phyloP scores from a whole-genome alignment of 2,113 vertebrate genomes.

The Gracilinanus agilis region DNA sequence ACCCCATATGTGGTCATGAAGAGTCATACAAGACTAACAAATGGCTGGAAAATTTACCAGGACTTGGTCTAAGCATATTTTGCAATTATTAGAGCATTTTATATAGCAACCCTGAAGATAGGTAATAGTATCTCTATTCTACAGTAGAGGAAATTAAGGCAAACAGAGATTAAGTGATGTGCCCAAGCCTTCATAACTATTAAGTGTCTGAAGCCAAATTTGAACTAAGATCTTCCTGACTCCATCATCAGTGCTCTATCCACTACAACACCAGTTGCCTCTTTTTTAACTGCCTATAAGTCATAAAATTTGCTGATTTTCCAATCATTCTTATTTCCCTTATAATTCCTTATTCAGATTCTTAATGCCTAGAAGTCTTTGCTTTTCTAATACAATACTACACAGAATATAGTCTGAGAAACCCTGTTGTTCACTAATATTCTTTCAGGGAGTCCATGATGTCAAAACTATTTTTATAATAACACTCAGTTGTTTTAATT shows the following conservation, averaged over 20 bases:
- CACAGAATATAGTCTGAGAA: not conserved
- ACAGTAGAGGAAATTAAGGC: not conserved
- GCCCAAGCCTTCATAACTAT: not conserved
- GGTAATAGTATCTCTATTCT: not conserved
- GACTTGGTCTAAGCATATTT: not conserved
- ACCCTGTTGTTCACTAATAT: not conserved
- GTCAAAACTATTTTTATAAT: not conserved
- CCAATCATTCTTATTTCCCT: not conserved
- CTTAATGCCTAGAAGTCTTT: not conserved
- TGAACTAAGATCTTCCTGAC: not conserved
- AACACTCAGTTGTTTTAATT: not conserved
- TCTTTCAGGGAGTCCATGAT: not conserved
- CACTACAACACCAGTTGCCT: not conserved
- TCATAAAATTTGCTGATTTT: not conserved
- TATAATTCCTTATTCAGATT: not conserved
- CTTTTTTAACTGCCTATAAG: not conserved
- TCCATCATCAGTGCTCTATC: not conserved
- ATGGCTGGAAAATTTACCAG: not conserved
- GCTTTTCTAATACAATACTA: not conserved
- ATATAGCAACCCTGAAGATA: not conserved
- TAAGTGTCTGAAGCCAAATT: not conserved
- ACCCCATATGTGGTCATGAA: too few relatives aligned
- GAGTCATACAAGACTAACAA: too few relatives aligned
- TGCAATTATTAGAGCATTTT: not conserved
- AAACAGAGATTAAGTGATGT: not conserved